Conservation (phyloP, 2,797 vertebrate genomes). For the Myotis planiceps region DNA sequence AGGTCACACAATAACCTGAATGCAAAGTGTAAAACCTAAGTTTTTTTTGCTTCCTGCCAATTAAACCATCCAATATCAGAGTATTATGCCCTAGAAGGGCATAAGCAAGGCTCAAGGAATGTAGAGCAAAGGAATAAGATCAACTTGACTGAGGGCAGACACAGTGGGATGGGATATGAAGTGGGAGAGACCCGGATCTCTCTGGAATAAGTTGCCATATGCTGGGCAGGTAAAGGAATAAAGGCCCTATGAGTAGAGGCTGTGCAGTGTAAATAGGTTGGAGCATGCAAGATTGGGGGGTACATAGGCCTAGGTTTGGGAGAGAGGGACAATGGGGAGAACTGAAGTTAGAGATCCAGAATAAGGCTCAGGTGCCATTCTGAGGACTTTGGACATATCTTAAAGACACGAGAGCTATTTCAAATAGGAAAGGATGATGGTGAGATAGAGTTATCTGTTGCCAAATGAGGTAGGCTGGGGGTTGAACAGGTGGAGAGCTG, state of each 20-base stretch:
- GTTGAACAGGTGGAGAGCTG: not conserved
- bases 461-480: not conserved
- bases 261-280: not conserved
- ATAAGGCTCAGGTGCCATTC: not conserved
- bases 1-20: not conserved
- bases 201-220: not conserved
- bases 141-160: not conserved
- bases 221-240: not conserved
- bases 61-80: not conserved
- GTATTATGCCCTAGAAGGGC: not conserved
- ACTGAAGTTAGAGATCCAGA: not conserved
- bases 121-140: not conserved
- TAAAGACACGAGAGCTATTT: not conserved
- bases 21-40: not conserved
- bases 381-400: not conserved
- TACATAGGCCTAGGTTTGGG: not conserved
- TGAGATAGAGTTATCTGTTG: not conserved
- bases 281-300: not conserved
- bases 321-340: not conserved
- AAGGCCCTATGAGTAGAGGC: not conserved
- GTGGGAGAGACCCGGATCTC: not conserved
- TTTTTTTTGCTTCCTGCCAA: not conserved
- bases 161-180: accelerated
- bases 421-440: not conserved
- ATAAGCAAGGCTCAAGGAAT: not conserved